Base-by-base conservation (phyloP, 2,797 vertebrate genomes). In the Huso huso region DNA sequence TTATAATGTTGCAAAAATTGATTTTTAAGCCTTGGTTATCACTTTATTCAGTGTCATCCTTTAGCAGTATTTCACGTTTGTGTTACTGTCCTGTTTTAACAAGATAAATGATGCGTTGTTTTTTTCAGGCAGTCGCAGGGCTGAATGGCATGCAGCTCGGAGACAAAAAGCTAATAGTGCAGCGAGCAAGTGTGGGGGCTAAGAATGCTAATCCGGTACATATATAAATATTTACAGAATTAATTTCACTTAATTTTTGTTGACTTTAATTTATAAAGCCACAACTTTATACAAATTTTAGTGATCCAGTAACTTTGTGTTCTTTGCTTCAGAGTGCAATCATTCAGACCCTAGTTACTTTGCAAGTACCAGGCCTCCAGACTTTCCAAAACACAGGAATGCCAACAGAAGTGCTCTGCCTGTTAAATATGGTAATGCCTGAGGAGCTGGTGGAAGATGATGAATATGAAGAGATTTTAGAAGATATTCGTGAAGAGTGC, bases 131-230 rank as follows among this genome's bases (percentile, higher is more conserved):
- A 2, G 88, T 88, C 5, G 78, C 85, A 7, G 89, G 88, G 7
- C 83, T 90, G 76, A 89, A 90, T 63, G 89, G 89, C 71, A 90
- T 90, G 89, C 89, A 90, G 69, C 84, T 90, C 60, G 88, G 89
- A 0, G 89, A 90, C 79, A 90, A 90, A 71, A 90, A 89, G 76
- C 87, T 90, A 66, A 88, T 90, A 12, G 88, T 90, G 66, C 89
- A 90, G 70, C 77, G 89, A 69, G 88, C 89, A 4, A 90, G 88
- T 1, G 89, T 90, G 61, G 88, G 89, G 10, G 88, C 87, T 59
- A 90, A 90, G 74, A 89, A 86, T 37, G 72, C 84, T 65, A 88
- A 85, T 69, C 79, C 83, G 71, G 88, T 89, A 78, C 86, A 87
- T 79, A 37, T 4, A 37, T 37, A 37, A 37, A 4, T 37, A 37